A percentile compares a stretch with the other conserved stretches of the same genome.
Evolutionary conservation across 2,113 vertebrate genomes (phyloP).

Genomic region (Gopherus evgoodei): DNA sequence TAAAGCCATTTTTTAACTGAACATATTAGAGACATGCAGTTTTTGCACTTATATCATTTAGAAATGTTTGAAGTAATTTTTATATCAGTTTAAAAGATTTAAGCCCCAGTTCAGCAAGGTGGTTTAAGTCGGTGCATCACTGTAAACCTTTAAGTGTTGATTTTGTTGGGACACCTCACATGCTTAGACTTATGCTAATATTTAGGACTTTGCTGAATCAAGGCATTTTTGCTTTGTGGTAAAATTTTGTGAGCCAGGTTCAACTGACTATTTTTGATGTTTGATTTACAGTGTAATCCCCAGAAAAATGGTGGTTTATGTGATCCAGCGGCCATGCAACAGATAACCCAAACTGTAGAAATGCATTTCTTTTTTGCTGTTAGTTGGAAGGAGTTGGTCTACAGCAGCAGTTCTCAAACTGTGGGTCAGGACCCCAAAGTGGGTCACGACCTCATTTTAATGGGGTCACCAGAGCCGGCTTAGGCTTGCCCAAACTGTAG

Average conservation of each 20-base stretch:
- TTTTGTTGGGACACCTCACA: neutral
- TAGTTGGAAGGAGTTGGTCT: conserved; percentile 2
- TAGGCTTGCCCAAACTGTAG: neutral
- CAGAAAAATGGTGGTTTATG: neutral
- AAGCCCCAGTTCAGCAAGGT: neutral
- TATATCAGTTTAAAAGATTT: neutral
- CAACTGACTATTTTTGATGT: neutral
- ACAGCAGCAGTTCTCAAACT: neutral
- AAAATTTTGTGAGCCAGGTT: neutral
- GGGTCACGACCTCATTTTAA: no score
- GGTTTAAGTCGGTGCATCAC: neutral
- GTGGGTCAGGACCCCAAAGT: no score
- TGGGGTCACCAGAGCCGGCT: no score
- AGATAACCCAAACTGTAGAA: neutral
- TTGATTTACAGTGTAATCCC: neutral
- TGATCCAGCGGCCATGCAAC: neutral
- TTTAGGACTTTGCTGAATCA: neutral
- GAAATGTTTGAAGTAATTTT: neutral
- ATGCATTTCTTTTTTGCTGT: neutral
- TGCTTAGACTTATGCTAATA: neutral
- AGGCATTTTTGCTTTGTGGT: neutral
- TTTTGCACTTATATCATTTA: neutral
- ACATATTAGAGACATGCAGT: neutral
- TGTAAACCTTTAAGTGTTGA: neutral
- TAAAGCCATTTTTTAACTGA: neutral